These are phyloP conservation scores for Hanleya hanleyi DNA, from an alignment of 2,888 invertebrate species.

Conservation along the genomic window DNA sequence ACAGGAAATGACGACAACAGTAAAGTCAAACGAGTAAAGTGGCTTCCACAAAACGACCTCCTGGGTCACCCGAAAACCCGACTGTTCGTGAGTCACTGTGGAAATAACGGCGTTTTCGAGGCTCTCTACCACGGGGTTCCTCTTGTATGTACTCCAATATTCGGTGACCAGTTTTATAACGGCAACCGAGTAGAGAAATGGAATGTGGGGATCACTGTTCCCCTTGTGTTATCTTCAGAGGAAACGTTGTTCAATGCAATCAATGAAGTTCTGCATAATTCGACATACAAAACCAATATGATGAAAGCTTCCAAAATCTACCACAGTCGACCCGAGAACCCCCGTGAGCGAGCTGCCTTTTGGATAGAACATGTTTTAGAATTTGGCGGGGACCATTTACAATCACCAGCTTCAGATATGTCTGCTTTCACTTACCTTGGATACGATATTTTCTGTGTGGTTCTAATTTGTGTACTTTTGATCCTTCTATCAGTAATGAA, in stretches of 20 bases:
- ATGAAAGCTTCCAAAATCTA: constrained; percentile 39
- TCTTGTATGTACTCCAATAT: constrained; percentile 45
- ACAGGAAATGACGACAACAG: neutral
- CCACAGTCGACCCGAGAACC: constrained; percentile 23
- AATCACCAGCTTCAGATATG: constrained; percentile 31
- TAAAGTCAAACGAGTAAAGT: constrained; percentile 29
- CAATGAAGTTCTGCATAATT: constrained; percentile 30
- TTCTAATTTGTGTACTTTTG: neutral
- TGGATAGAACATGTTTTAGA: constrained; percentile 57
- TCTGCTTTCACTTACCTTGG: neutral
- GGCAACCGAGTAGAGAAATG: constrained; percentile 33
- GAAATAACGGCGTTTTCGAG: constrained; percentile 49
- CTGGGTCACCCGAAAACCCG: constrained; percentile 44
- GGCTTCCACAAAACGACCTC: constrained; percentile 54
- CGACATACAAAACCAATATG: constrained; percentile 32
- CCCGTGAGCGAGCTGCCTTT: constrained; percentile 45
- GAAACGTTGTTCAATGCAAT: constrained; percentile 33
- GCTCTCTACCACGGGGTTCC: constrained; percentile 53
- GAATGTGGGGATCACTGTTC: constrained; percentile 41
- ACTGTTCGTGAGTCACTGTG: constrained; percentile 55
- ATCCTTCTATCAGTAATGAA: neutral
- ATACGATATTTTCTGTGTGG: neutral
- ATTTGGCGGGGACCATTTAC: constrained; percentile 49
- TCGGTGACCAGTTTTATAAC: constrained; percentile 46
- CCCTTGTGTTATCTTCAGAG: constrained; percentile 24